Conservation (phyloP, 2,797 vertebrate species). For the Urophycis tenuis region DNA sequence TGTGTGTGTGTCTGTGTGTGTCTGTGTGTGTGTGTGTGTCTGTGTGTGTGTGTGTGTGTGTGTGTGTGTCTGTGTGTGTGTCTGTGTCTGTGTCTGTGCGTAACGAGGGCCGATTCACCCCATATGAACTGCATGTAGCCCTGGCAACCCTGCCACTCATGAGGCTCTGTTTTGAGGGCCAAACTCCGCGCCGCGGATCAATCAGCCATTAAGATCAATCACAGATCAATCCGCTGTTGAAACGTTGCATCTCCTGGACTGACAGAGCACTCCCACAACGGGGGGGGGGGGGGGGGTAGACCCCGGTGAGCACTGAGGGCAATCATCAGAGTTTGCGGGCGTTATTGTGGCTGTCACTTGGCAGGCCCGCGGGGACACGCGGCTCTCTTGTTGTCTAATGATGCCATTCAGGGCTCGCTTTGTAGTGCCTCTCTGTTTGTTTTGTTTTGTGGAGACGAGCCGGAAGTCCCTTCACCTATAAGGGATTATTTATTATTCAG, state of each 20-base stretch:
- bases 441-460: background rate
- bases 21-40: too few relatives aligned
- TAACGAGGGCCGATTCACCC: background rate
- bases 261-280: too few relatives aligned
- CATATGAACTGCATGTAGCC: background rate
- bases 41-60: too few relatives aligned
- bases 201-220: background rate
- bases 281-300: too few relatives aligned
- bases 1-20: too few relatives aligned
- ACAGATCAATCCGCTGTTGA: background rate
- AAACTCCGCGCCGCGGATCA: background rate
- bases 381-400: background rate
- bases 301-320: background rate
- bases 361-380: background rate
- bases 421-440: background rate
- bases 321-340: background rate
- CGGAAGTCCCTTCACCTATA: background rate
- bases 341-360: background rate
- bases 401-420: background rate
- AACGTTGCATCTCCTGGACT: background rate
- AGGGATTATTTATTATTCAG: slow-evolving; percentile 7
- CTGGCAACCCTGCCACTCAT: background rate
- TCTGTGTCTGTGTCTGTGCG: too few relatives aligned
- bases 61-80: too few relatives aligned
- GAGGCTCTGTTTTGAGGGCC: background rate